Conservation (phyloP, 2,113 vertebrate species). For the Lepus europaeus region DNA sequence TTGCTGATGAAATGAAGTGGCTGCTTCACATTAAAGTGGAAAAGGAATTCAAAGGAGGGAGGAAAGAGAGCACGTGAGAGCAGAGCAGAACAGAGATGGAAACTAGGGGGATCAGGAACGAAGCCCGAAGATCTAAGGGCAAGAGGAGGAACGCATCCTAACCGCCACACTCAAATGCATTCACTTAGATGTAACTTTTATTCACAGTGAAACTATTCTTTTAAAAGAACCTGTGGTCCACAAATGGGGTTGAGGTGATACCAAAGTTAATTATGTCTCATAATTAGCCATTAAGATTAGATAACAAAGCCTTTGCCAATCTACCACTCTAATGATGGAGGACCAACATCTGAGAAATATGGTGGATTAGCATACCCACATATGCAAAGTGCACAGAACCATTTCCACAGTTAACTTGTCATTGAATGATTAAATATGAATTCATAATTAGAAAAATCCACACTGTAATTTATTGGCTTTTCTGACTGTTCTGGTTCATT, state of each 20-base stretch:
- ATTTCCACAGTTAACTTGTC: constrained; percentile 92
- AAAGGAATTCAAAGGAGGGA: constrained; percentile 17
- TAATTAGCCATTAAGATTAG: constrained; percentile 97
- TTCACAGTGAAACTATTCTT: constrained; percentile 64
- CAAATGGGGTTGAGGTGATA: constrained; percentile 86
- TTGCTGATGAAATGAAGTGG: background rate
- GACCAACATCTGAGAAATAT: constrained; percentile 91
- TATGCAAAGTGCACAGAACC: constrained; percentile 90
- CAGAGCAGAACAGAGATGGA: background rate
- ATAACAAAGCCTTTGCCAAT: constrained; percentile 93
- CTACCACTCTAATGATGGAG: constrained; percentile 93
- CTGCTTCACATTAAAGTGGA: background rate
- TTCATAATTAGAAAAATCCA: constrained; percentile 96
- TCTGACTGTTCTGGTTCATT: constrained; percentile 95
- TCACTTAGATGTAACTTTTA: constrained; percentile 63
- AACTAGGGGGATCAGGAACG: background rate
- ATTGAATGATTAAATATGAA: constrained; percentile 98
- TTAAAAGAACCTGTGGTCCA: constrained; percentile 76
- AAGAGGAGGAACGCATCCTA: background rate
- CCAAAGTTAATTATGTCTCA: constrained; percentile 94
- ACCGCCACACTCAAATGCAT: background rate
- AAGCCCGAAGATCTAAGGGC: background rate
- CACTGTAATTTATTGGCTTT: constrained; percentile 94
- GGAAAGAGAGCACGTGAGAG: constrained; percentile 42
- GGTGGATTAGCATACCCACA: constrained; percentile 93